These are phyloP conservation scores for Aphis craccivora DNA, from an alignment of 1,140 invertebrate species.

Conservation along the genomic window DNA sequence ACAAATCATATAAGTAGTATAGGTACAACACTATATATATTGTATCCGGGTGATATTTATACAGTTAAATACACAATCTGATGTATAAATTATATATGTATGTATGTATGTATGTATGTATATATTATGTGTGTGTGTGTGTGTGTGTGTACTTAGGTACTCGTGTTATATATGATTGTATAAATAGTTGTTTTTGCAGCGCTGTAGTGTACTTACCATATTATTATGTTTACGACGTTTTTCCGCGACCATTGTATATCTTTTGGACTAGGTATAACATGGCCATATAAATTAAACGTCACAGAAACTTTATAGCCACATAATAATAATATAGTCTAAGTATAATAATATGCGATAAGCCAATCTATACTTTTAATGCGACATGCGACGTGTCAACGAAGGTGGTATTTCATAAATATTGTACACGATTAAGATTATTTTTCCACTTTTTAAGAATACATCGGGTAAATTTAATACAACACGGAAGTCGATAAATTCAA, in stretches of 20 bases:
- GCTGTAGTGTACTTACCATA: neutral
- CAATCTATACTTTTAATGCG: neutral
- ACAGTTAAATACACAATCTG: neutral
- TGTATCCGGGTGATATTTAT: conserved; percentile 5
- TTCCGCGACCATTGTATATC: neutral
- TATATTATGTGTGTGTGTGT: too few relatives aligned
- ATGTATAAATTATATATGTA: neutral
- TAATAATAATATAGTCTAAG: neutral
- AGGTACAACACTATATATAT: neutral
- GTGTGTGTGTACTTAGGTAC: neutral
- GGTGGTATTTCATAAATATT: neutral
- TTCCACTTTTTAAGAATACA: neutral
- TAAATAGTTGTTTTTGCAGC: neutral
- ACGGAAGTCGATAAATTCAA: neutral
- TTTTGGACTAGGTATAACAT: neutral
- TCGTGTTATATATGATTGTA: neutral
- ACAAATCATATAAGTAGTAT: neutral
- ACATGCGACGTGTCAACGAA: neutral
- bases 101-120: too few relatives aligned
- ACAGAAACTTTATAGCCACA: neutral
- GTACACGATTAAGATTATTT: neutral
- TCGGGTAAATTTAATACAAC: neutral
- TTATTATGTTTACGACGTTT: neutral
- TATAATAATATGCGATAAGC: neutral
- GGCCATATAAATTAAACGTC: neutral